Conservation (phyloP, 2,888 invertebrate genomes). For the Caenorhabditis sp. region DNA sequence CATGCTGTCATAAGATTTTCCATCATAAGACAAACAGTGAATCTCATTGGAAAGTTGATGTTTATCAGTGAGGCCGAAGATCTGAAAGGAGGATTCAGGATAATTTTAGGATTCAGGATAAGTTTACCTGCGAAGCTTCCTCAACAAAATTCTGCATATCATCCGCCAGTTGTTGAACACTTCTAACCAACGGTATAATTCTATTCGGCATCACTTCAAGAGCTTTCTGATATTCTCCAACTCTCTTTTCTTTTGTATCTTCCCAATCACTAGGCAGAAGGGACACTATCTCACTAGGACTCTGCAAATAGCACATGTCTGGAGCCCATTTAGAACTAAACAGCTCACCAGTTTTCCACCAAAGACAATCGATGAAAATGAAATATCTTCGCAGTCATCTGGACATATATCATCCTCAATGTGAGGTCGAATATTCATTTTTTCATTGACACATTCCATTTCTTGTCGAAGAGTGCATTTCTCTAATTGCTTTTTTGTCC, state of each 20-base stretch:
- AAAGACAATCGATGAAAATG: constrained; percentile 62
- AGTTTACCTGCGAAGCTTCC: constrained; percentile 34
- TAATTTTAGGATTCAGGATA: too few relatives aligned
- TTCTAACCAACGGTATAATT: constrained; percentile 58
- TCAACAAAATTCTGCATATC: constrained; percentile 58
- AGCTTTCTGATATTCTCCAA: constrained; percentile 55
- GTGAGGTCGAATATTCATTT: constrained; percentile 37
- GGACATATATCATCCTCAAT: constrained; percentile 43
- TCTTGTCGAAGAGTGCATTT: constrained; percentile 57
- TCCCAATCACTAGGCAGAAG: constrained; percentile 64
- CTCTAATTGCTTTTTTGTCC: constrained; percentile 36
- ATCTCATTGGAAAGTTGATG: constrained; percentile 17
- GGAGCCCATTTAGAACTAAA: background rate
- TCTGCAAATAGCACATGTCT: constrained; percentile 23
- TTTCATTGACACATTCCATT: constrained; percentile 56
- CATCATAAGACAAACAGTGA: constrained; percentile 30
- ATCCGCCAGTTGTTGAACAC: constrained; percentile 55
- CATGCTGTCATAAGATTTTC: constrained; percentile 34
- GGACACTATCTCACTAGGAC: constrained; percentile 51
- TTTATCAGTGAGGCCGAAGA: constrained; percentile 23
- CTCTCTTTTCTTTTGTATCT: constrained; percentile 61
- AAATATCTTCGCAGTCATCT: constrained; percentile 61
- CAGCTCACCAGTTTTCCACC: constrained; percentile 53
- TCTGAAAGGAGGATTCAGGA: constrained; percentile 15
- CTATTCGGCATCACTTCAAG: constrained; percentile 59